Percentiles rank a stretch among this genome's conserved stretches.
These are phyloP conservation scores for Cyrtonyx montezumae DNA, from an alignment of 2,113 vertebrate genomes.

Conservation along the genomic window DNA sequence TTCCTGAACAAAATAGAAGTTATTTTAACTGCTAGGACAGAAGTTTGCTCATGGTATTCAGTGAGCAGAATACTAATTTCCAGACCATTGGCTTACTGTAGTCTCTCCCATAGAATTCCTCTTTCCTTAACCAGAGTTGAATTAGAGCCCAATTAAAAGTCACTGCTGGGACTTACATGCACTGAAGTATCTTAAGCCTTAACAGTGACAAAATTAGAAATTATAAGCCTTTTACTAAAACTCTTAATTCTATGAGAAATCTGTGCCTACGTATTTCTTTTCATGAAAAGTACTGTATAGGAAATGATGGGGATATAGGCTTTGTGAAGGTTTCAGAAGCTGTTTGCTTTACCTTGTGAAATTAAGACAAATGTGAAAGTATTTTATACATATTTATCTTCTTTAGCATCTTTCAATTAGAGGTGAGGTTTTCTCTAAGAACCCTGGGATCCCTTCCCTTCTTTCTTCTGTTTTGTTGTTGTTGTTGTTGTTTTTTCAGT, in stretches of 20 bases:
- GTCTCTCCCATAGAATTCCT: not conserved
- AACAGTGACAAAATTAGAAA: not conserved
- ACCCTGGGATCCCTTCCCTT: not conserved
- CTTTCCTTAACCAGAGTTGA: not conserved
- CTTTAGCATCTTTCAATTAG: not conserved
- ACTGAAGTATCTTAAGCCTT: not conserved
- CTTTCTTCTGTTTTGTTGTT: not conserved
- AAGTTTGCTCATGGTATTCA: not conserved
- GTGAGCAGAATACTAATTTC: constrained; percentile 1
- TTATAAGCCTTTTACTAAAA: not conserved
- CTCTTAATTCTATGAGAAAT: not conserved
- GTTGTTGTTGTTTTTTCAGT: too few species aligned
- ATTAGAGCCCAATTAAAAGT: constrained; percentile 1
- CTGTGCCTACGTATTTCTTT: not conserved
- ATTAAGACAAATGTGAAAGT: not conserved
- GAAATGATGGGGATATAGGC: not conserved
- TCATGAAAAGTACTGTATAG: not conserved
- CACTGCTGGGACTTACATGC: not conserved
- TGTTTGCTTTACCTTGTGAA: not conserved
- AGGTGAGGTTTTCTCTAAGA: not conserved
- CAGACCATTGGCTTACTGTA: not conserved
- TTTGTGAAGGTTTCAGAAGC: not conserved
- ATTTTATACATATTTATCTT: not conserved
- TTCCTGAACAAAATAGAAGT: not conserved
- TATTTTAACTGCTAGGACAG: not conserved